Evolutionary conservation across 2,113 vertebrate genomes (phyloP), one percentile per base, ranked within the genome.

Genomic region (Anolis sagrei): DNA sequence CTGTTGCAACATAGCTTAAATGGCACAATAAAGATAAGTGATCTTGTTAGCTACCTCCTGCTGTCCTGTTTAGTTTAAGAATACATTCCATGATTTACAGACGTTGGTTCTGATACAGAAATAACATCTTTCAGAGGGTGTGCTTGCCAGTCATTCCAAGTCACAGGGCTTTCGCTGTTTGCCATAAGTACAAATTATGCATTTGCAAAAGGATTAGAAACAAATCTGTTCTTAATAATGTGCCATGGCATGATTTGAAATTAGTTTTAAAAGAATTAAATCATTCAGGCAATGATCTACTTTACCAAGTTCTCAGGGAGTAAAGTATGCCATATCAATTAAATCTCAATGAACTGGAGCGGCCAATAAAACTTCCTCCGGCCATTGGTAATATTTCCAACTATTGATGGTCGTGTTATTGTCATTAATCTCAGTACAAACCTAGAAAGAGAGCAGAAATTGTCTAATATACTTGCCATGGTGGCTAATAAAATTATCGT

Each of bases 1-100:
- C 90, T 94, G 88, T 94, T 92, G 90, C 77, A 92, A 91, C 88
- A 79, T 90, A 88, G 88, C 91, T 92, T 95, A 94, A 95, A 95
- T 94, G 93, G 90, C 89, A 93, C 94, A 93, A 94, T 95, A 95
- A 96, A 95, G 92, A 93, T 91, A 95, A 95, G 95, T 94, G 94
- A 93, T 90, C 88, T 89, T 79, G 91, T 94, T 95, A 93, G 83
- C 86, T 89, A 88, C 88, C 92, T 94, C 91, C 92, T 94, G 89
- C 91, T 91, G 87, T 90, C 89, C 92, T 93, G 83, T 95, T 96
- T 92, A 81, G 86, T 93, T 94, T 94, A 95, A 93, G 92, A 95
- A 93, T 76, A 89, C 8, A 83, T 91, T 92, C 88, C 80, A 58
- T 58, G 54, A 58, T 29, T 87, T 91, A 86, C 92, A 91, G 93